Percentiles rank a stretch among this genome's conserved stretches.
Evolutionary conservation across 1,140 invertebrate genomes (phyloP).

Genomic region (Atta texana): DNA sequence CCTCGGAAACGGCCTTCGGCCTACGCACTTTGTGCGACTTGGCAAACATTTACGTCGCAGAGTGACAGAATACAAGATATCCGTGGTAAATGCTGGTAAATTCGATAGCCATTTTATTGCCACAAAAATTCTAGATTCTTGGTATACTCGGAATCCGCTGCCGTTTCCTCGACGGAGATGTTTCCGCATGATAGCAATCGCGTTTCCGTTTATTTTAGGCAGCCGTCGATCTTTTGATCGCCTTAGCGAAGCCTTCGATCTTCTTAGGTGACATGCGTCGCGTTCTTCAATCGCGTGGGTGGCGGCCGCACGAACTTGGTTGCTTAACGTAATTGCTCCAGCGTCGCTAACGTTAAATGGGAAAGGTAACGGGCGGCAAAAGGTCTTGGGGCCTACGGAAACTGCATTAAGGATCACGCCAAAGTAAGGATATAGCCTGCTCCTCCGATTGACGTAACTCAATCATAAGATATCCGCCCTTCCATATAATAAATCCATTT

Average conservation of each 20-base stretch:
- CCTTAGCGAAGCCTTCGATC: slow-evolving; percentile 5
- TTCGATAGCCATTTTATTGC: not conserved
- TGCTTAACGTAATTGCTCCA: slow-evolving; percentile 20
- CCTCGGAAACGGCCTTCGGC: slow-evolving; percentile 31
- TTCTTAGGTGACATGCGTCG: not conserved
- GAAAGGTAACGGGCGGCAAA: slow-evolving; percentile 41
- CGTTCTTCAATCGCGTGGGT: not conserved
- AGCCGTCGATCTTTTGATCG: slow-evolving; percentile 20
- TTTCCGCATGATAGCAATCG: not conserved
- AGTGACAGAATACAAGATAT: not conserved
- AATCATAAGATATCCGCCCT: not conserved
- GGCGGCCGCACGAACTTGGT: not conserved
- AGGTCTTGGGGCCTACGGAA: slow-evolving; percentile 22
- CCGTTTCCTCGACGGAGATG: not conserved
- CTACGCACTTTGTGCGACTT: not conserved
- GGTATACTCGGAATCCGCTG: not conserved
- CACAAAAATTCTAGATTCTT: not conserved
- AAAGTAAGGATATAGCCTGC: not conserved
- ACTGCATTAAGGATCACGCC: slow-evolving; percentile 10
- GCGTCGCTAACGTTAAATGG: slow-evolving; percentile 39
- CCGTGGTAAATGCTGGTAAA: not conserved
- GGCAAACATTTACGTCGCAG: slow-evolving; percentile 28
- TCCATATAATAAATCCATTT: not conserved
- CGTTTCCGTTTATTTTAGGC: slow-evolving; percentile 18
- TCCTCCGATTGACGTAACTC: not conserved